Evolutionary conservation across 2,113 vertebrate genomes (phyloP), one percentile per base, ranked within the genome.

Genomic region (Oryzias curvinotus): DNA sequence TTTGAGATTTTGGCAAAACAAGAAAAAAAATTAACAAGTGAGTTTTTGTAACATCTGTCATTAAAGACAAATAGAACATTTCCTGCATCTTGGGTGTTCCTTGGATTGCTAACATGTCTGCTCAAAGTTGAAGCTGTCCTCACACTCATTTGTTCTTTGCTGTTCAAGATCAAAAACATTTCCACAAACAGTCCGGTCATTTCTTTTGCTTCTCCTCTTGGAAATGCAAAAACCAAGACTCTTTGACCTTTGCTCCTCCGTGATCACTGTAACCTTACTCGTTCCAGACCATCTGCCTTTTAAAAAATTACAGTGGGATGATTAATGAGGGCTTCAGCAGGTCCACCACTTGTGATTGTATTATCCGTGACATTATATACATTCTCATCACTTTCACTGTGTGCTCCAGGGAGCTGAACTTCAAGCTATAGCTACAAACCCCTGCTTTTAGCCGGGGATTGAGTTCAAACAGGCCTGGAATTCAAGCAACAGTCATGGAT

Each of bases 391-490:
- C 84, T 83, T 78, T 81, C 83, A 76, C 66, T 66, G 4, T 21
- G 19, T 81, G 56, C 86, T 87, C 88, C 83, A 59, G 80, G 84
- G 84, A 83, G 72, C 63, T 53, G 56, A 80, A 85, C 66, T 64
- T 41, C 28, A 14, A 77, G 89, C 80, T 83, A 88, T 77, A 3
- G 75, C 82, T 83, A 86, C 81, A 83, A 86, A 85, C 73, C 67
- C 80, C 43, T 26, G 83, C 90, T 91, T 91, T 90, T 89, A 91
- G 83, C 47, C 1, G 30, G 25, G 80, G 86, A 89, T 89, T 87
- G 85, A 81, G 83, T 91, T 90, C 83, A 89, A 89, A 81, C 77
- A 0, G 75, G 79, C 65, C 82, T 78, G 87, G 76, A 85, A 84
- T 77, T 59, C 59, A 70, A 84, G 79, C 68, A 63, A 57, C 60